Conservation (phyloP, 2,113 vertebrate genomes). For the Chelonoidis abingdonii region DNA sequence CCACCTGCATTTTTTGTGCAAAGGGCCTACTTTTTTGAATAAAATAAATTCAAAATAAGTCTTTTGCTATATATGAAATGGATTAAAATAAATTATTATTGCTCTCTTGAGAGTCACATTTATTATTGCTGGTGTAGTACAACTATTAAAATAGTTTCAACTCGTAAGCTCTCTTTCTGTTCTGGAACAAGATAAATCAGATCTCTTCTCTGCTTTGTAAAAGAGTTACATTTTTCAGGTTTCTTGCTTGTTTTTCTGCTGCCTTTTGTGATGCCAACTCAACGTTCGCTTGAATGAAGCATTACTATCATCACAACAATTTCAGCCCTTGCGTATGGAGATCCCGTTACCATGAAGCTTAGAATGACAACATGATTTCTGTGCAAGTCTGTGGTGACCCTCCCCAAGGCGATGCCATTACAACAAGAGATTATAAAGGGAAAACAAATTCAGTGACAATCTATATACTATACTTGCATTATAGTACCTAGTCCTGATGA, state of each 20-base stretch:
- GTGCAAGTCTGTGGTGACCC: constrained; percentile 50
- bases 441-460: constrained; percentile 53
- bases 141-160: constrained; percentile 39
- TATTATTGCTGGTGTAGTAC: not conserved
- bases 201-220: not conserved
- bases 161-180: not conserved
- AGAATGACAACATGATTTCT: constrained; percentile 37
- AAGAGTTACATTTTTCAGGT: constrained; percentile 1
- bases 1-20: not conserved
- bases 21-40: not conserved
- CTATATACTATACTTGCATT: not conserved
- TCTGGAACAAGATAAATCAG: not conserved
- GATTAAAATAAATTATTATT: not conserved
- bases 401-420: constrained; percentile 47
- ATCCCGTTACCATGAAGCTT: constrained; percentile 50
- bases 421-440: constrained; percentile 59
- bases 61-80: not conserved
- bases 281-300: not conserved
- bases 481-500: not conserved
- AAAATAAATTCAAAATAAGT: constrained; percentile 36
- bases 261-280: not conserved
- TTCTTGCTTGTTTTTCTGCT: not conserved
- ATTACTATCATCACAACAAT: constrained; percentile 20
- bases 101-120: not conserved
- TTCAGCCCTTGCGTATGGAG: constrained; percentile 43